Conservation (phyloP, 30 jellyfish, hydroid and myxozoan species). For the Clytia hemisphaerica region DNA sequence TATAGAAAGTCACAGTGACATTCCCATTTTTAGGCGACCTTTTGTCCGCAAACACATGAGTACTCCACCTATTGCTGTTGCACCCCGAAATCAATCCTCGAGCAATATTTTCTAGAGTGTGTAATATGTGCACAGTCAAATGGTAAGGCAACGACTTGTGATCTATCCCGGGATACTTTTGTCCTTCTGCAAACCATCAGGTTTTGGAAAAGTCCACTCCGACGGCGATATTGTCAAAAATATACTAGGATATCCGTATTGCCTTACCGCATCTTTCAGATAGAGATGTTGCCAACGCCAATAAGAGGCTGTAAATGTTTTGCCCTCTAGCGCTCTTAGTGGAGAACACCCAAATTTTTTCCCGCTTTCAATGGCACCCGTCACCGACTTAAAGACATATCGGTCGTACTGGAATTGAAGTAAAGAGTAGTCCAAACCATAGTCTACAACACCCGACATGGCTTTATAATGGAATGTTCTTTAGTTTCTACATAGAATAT, state of each 20-base stretch:
- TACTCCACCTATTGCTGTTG: background rate
- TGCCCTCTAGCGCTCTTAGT: background rate
- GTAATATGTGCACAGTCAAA: background rate
- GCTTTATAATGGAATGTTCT: background rate
- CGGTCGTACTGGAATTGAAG: slow-evolving; percentile 20
- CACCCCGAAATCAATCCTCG: slow-evolving; percentile 36
- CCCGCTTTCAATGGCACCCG: slow-evolving; percentile 23
- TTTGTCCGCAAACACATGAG: slow-evolving; percentile 14
- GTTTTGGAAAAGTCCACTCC: slow-evolving; percentile 24
- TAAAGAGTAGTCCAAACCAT: slow-evolving; percentile 10
- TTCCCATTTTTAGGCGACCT: background rate
- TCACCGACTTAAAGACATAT: slow-evolving; percentile 10
- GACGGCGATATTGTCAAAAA: slow-evolving; percentile 28
- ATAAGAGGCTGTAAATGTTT: slow-evolving; percentile 14
- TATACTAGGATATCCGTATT: slow-evolving; percentile 18
- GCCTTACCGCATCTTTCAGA: slow-evolving; percentile 18
- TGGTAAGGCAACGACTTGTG: background rate
- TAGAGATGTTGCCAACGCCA: slow-evolving; percentile 32
- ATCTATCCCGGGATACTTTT: background rate
- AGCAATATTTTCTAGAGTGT: slow-evolving; percentile 27
- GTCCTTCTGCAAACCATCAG: slow-evolving; percentile 8
- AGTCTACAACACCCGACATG: slow-evolving; percentile 6
- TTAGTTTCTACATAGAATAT: too few species aligned
- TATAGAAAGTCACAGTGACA: background rate
- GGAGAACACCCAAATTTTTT: background rate